Conservation (phyloP, 2,888 invertebrate genomes). For the Caenorhabditis afra region DNA sequence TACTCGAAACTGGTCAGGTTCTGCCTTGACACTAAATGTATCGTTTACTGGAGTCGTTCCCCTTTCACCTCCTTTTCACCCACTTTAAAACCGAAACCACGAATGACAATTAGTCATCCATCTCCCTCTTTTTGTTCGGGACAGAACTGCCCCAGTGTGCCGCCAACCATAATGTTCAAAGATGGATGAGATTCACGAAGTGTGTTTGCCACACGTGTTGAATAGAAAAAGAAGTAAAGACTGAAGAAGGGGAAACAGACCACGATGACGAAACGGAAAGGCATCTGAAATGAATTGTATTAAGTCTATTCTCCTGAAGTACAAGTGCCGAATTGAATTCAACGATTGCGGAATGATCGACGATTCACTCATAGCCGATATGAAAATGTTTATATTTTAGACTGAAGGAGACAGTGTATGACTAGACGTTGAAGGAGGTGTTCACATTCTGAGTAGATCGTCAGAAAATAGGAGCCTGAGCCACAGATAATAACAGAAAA, state of each 20-base stretch:
- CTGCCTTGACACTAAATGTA: too few relatives aligned
- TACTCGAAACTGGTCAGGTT: too few relatives aligned
- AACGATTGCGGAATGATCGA: slow-evolving; percentile 11
- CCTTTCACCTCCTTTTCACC: slow-evolving; percentile 10
- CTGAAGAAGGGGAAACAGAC: not conserved
- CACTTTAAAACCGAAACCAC: slow-evolving; percentile 15
- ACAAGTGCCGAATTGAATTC: slow-evolving; percentile 19
- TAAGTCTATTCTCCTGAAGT: slow-evolving; percentile 9
- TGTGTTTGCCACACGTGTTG: slow-evolving; percentile 11
- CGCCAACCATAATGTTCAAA: not conserved
- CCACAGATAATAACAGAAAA: too few relatives aligned
- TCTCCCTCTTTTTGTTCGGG: slow-evolving; percentile 15
- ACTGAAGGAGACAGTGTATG: slow-evolving; percentile 3
- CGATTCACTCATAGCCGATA: slow-evolving; percentile 7
- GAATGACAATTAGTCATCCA: slow-evolving; percentile 41
- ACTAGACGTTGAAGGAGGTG: too few relatives aligned
- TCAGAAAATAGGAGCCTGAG: too few relatives aligned
- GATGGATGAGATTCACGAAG: slow-evolving; percentile 23
- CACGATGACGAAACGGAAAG: not conserved
- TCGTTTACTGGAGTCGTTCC: too few relatives aligned
- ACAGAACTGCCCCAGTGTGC: not conserved
- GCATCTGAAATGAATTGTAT: not conserved
- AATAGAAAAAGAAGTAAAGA: not conserved
- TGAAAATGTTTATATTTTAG: not conserved
- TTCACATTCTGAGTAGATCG: too few relatives aligned